Conservation (phyloP, 2,888 invertebrate species). For the Drosophila niveifrons region DNA sequence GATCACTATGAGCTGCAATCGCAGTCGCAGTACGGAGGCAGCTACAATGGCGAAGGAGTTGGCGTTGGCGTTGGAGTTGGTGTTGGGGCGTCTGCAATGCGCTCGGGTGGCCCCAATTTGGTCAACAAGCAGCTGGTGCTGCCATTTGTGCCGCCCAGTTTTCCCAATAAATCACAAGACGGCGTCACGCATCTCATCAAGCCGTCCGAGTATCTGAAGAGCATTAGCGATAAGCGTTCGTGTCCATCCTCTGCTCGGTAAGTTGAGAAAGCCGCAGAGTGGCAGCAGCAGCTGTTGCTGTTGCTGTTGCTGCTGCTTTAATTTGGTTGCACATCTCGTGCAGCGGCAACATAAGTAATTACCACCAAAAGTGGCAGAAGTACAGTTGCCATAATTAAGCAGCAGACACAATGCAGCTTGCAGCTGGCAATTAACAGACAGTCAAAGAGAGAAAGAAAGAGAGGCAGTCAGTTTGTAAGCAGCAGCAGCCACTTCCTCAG, state of each 20-base stretch:
- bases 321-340: conserved; percentile 70
- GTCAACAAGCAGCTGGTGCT: conserved; percentile 94
- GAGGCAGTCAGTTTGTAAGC: background rate
- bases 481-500: conserved; percentile 54
- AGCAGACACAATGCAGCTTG: conserved; percentile 26
- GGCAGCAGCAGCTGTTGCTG: background rate
- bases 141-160: conserved; percentile 96
- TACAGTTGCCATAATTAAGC: conserved; percentile 75
- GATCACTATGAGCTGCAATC: conserved; percentile 83
- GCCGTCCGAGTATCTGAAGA: conserved; percentile 95
- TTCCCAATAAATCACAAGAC: conserved; percentile 89
- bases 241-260: conserved; percentile 86
- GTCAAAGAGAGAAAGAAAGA: background rate
- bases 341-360: conserved; percentile 67
- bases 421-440: conserved; percentile 37
- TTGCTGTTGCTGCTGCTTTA: conserved; percentile 23
- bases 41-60: conserved; percentile 51
- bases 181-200: conserved; percentile 94
- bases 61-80: conserved; percentile 12
- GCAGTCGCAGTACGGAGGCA: conserved; percentile 80
- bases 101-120: conserved; percentile 87
- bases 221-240: conserved; percentile 89
- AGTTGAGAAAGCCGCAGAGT: conserved; percentile 63
- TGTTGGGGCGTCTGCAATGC: conserved; percentile 37
- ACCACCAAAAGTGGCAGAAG: conserved; percentile 59